Evolutionary conservation across 2,797 vertebrate genomes (phyloP), one percentile per base, ranked within the genome.

Genomic region (Carapus acus): DNA sequence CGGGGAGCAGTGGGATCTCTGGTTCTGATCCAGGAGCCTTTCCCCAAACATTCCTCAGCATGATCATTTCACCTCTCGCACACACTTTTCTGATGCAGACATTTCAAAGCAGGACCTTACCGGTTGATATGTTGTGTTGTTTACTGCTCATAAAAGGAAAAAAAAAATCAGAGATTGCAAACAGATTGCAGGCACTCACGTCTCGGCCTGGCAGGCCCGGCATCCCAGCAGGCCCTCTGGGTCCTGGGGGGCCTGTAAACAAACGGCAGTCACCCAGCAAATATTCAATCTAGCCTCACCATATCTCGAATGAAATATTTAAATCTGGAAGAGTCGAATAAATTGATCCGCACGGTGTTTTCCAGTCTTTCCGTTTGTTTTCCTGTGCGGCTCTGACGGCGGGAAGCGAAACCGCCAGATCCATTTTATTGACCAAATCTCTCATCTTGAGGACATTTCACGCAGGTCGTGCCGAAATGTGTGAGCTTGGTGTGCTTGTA

Each of bases 171-270:
- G 24, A 36, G 6, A 36, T n/a, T n/a, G n/a, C 12, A 46, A 31
- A 46, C 20, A 16, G 23, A 17, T 29, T 36, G 15, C 14, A 24
- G 22, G 40, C 42, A 79, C 87, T 82, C 70, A 88, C 87, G n/a
- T 84, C 71, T 49, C n/a, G 71, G 49, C 83, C 87, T 0, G 76
- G 73, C 14, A 78, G 79, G 15, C 92, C 94, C 17, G 83, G 50
- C 0, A 85, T 85, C 1, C 93, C 93, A 0, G 88, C 80, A 8
- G 83, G 86, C 34, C 94, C 94, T 27, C 80, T 85, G 2, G 84
- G 85, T 51, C 94, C 93, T 1, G 87, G 87, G 58, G 90, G 64
- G 0, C 92, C 91, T 6, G 83, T 3, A 13, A 16, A 54, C 22
- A 46, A 14, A 65, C 2, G 34, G 53, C 61, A 57, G 42, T 43